Percentiles rank a stretch among this genome's conserved stretches.
phyloP scores from a whole-genome alignment of 2,797 vertebrate species.

The Nasua narica region DNA sequence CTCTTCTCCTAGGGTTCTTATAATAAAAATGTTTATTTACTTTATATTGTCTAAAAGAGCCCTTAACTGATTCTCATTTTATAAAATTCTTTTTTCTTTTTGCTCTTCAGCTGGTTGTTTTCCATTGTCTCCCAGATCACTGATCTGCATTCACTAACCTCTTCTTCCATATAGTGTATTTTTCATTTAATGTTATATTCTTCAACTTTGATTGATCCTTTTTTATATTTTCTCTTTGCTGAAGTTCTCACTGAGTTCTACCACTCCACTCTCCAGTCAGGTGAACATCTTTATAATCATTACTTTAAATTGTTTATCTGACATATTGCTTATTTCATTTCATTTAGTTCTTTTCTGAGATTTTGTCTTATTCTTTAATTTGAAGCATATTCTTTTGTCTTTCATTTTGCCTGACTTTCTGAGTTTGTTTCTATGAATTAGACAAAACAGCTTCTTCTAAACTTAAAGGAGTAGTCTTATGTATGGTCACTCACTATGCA shows the following conservation, averaged over 20 bases:
- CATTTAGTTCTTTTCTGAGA: neutral
- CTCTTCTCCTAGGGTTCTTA: neutral
- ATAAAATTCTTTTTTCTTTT: neutral
- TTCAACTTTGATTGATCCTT: neutral
- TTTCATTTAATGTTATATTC: neutral
- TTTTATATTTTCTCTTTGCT: neutral
- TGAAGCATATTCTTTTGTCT: neutral
- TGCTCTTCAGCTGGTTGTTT: neutral
- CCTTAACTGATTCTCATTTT: neutral
- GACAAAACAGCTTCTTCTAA: neutral
- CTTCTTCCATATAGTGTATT: neutral
- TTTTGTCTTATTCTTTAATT: neutral
- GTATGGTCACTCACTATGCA: neutral
- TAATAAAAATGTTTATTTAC: neutral
- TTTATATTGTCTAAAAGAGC: neutral
- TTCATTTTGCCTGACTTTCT: neutral
- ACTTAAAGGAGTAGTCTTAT: neutral
- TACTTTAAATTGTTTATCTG: neutral
- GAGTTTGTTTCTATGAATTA: neutral
- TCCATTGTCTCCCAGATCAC: neutral
- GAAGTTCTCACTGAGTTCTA: neutral
- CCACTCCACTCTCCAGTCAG: neutral
- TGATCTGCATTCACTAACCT: neutral
- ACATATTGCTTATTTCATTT: neutral
- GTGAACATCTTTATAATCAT: neutral